Conservation (phyloP, 2,797 vertebrate species). For the Xenops minutus region DNA sequence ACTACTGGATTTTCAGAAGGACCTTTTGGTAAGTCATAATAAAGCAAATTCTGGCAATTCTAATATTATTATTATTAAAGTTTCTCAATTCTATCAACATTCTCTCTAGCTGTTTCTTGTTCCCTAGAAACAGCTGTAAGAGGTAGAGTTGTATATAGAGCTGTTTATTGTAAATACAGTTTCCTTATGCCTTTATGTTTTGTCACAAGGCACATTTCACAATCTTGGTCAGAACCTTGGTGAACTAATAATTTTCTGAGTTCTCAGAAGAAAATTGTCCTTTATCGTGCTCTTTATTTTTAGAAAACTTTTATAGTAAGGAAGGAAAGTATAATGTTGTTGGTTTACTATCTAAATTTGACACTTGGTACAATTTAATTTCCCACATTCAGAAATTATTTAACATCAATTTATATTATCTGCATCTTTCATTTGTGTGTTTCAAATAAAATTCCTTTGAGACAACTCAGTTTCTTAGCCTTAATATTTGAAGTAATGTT, state of each 20-base stretch:
- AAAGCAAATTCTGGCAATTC: background rate
- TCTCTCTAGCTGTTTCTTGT: too few species aligned
- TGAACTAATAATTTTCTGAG: background rate
- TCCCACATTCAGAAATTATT: background rate
- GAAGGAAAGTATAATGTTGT: background rate
- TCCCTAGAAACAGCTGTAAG: background rate
- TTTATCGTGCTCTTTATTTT: background rate
- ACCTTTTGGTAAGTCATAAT: slow-evolving; percentile 75
- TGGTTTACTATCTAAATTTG: background rate
- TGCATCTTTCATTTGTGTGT: background rate
- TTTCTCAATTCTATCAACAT: background rate
- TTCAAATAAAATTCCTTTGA: background rate
- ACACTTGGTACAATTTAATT: background rate
- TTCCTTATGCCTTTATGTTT: background rate
- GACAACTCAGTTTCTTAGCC: background rate
- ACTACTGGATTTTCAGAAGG: slow-evolving; percentile 71
- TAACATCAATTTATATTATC: background rate
- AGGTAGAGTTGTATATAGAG: background rate
- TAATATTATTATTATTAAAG: background rate
- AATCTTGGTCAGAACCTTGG: background rate
- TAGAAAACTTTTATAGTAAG: background rate
- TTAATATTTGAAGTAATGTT: background rate
- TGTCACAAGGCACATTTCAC: background rate
- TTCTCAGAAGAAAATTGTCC: background rate
- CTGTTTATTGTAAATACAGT: background rate